These are phyloP conservation scores for Chascanopsetta lugubris DNA, from an alignment of 2,113 vertebrate genomes.

Conservation along the genomic window DNA sequence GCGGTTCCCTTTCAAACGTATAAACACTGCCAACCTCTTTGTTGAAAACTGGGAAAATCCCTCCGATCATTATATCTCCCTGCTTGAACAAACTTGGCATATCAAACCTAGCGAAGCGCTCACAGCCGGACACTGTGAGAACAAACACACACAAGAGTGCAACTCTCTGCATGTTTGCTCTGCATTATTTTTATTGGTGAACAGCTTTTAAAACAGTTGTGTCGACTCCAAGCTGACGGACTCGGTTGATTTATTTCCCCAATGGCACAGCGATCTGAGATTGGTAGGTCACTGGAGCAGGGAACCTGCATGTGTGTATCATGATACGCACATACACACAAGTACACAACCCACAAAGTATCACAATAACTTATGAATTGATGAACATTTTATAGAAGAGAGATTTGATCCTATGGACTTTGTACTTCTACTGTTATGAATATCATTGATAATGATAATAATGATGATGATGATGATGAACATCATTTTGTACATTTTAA, in stretches of 20 bases:
- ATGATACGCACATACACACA: neutral
- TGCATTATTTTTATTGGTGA: slow-evolving; percentile 1
- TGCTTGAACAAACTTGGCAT: slow-evolving; percentile 69
- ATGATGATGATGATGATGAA: no score
- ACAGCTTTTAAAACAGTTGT: slow-evolving; percentile 34
- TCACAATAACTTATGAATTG: no score
- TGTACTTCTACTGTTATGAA: no score
- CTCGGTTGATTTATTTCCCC: slow-evolving; percentile 18
- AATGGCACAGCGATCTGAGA: neutral
- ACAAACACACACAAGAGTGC: slow-evolving; percentile 25
- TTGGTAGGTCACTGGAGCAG: neutral
- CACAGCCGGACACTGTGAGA: slow-evolving; percentile 60
- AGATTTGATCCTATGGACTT: no score
- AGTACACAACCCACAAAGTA: neutral
- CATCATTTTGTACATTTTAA: no score
- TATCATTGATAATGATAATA: no score
- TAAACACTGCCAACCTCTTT: slow-evolving; percentile 65
- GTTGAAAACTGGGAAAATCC: slow-evolving; percentile 81
- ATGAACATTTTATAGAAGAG: no score
- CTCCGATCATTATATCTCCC: slow-evolving; percentile 81
- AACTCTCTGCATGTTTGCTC: slow-evolving; percentile 44
- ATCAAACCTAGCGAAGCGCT: slow-evolving; percentile 59
- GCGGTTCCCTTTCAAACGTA: slow-evolving; percentile 62
- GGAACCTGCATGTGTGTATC: neutral
- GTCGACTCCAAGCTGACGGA: neutral